Evolutionary conservation across 2,888 invertebrate genomes (phyloP), one percentile per base, ranked within the genome.

Genomic region (Drosophila lacicola): DNA sequence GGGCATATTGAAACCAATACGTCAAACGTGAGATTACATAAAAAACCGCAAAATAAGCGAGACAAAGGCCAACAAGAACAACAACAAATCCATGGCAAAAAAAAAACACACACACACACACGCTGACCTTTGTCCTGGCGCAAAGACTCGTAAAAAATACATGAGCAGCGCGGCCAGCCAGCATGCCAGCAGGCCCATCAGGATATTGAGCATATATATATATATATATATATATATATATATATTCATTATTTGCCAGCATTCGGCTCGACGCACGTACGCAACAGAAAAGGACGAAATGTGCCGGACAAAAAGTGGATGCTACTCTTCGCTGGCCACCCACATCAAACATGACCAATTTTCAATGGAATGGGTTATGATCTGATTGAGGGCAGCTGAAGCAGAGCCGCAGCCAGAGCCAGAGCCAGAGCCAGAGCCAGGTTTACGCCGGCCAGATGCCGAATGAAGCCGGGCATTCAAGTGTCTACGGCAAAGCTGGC

Each of bases 11-110:
- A 85, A 85, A 85, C 88, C 84, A 85, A 85, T 85, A 89, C 89
- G 84, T 85, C 89, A 89, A 77, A 85, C 84, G 84, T 85, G 84
- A 88, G 89, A 88, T 85, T 85, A 88, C 89, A 85, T 88, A 89
- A 85, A 84, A 79, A 84, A 89, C 84, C 84, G 88, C 84, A 84
- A 84, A 88, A 84, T 82, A 79, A 67, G 54, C 80, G 69, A 85
- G 84, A 88, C 89, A 89, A 89, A 75, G 64, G 75, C 13, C 56
- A 66, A 10, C 62, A 68, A 56, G 37, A 67, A 49, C 21, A 56
- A 46, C 42, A 41, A 62, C 14, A 50, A 39, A 29, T 29, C 29
- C 25, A 41, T 25, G n/a, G 33, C 53, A 45, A 63, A 21, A 62
- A 17, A 45, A 11, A 63, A 17, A 51, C 39, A 50, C 54, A 65